These are phyloP conservation scores for Helicoverpa zea DNA, from an alignment of 1,140 invertebrate genomes.

Conservation along the genomic window DNA sequence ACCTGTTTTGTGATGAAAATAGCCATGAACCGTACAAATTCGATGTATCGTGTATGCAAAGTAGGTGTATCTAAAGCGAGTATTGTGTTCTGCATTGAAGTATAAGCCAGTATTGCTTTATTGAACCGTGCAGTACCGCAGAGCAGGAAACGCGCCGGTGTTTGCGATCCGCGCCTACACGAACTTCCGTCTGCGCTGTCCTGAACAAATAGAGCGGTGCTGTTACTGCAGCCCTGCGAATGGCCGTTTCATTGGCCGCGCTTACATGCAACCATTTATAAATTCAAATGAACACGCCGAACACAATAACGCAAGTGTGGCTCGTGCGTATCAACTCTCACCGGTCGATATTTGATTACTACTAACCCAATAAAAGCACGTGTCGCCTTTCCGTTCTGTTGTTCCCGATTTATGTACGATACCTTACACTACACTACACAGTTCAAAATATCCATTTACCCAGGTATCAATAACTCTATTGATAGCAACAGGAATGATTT, in stretches of 20 bases:
- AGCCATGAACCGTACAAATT: background rate
- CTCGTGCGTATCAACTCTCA: conserved; percentile 22
- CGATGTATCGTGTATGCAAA: background rate
- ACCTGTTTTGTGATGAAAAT: background rate
- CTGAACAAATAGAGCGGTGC: conserved; percentile 72
- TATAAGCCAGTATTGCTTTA: conserved; percentile 49
- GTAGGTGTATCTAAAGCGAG: background rate
- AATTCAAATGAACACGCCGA: conserved; percentile 67
- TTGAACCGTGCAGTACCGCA: conserved; percentile 39
- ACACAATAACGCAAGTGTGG: conserved; percentile 42
- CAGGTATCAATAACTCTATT: too few species aligned
- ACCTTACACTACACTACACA: background rate
- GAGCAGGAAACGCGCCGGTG: conserved; percentile 66
- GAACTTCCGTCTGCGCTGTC: conserved; percentile 67
- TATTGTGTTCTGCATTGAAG: conserved; percentile 28
- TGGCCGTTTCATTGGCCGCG: conserved; percentile 68
- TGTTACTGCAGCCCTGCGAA: conserved; percentile 58
- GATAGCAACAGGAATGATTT: background rate
- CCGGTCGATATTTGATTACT: conserved; percentile 34
- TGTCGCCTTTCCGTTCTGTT: conserved; percentile 30
- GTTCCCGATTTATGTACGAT: conserved; percentile 28
- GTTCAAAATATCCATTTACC: too few species aligned
- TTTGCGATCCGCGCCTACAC: conserved; percentile 70
- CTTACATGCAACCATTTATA: conserved; percentile 68
- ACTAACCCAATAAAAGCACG: conserved; percentile 35